These are phyloP conservation scores for Anas bahamensis DNA, from an alignment of 2,797 vertebrate species.

Conservation along the genomic window DNA sequence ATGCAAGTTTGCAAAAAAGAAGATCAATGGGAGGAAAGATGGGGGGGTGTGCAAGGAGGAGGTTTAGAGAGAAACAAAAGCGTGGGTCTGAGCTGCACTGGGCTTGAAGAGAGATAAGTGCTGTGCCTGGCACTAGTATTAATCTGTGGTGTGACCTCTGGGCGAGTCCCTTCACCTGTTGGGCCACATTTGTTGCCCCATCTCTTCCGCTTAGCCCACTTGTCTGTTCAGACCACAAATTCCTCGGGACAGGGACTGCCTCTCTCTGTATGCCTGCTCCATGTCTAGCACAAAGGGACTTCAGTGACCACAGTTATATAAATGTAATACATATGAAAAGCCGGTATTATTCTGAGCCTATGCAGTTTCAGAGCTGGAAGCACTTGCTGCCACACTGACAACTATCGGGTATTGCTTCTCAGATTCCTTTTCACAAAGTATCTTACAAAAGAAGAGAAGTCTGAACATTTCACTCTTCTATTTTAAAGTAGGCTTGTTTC, in stretches of 20 bases:
- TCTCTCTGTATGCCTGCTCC: background rate
- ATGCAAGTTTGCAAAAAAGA: background rate
- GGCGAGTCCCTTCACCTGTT: background rate
- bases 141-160: background rate
- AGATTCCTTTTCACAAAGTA: background rate
- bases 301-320: background rate
- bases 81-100: background rate
- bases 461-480: background rate
- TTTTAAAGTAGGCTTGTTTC: background rate
- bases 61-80: background rate
- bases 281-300: background rate
- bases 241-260: background rate
- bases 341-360: background rate
- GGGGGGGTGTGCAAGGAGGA: background rate
- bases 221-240: background rate
- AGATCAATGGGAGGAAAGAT: fast-evolving
- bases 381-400: background rate
- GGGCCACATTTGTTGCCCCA: background rate
- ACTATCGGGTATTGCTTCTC: background rate
- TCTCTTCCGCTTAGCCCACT: background rate
- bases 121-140: background rate
- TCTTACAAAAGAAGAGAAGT: background rate
- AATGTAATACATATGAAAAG: background rate
- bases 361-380: background rate
- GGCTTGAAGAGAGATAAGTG: background rate